These are phyloP conservation scores for Andrena trimmerana DNA, from an alignment of 2,888 invertebrate species.

Conservation along the genomic window DNA sequence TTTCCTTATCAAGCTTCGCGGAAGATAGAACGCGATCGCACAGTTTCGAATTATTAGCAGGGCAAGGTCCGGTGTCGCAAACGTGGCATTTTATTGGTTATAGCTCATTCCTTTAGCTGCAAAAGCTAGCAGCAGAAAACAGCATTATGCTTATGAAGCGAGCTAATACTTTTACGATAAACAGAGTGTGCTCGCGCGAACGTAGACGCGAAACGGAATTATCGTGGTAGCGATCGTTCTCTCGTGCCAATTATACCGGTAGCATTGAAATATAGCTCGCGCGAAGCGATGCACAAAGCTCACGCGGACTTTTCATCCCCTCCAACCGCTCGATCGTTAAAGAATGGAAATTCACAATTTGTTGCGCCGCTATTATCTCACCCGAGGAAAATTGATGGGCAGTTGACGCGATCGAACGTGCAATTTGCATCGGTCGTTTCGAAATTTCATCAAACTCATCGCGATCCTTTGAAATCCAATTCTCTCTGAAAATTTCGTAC, in stretches of 20 bases:
- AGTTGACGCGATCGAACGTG: not conserved
- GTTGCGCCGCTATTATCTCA: constrained; percentile 8
- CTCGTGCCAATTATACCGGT: constrained; percentile 15
- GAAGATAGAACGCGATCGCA: constrained; percentile 27
- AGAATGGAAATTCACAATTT: constrained; percentile 33
- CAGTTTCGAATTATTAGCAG: not conserved
- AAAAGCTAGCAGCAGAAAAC: not conserved
- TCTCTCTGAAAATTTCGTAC: not conserved
- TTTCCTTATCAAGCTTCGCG: constrained; percentile 41
- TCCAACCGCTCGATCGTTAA: not conserved
- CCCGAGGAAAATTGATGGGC: not conserved
- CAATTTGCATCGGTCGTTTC: not conserved
- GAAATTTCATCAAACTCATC: not conserved
- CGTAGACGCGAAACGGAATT: not conserved
- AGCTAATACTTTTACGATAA: not conserved
- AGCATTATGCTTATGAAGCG: not conserved
- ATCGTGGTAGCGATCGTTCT: not conserved
- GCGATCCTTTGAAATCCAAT: not conserved
- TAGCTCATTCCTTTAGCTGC: too few species aligned
- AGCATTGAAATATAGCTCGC: constrained; percentile 18
- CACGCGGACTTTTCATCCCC: not conserved
- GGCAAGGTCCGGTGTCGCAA: not conserved
- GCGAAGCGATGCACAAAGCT: not conserved
- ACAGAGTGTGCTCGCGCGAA: not conserved
- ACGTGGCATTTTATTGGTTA: too few species aligned